Conservation (phyloP, 2,113 vertebrate genomes). For the Fregetta grallaria region DNA sequence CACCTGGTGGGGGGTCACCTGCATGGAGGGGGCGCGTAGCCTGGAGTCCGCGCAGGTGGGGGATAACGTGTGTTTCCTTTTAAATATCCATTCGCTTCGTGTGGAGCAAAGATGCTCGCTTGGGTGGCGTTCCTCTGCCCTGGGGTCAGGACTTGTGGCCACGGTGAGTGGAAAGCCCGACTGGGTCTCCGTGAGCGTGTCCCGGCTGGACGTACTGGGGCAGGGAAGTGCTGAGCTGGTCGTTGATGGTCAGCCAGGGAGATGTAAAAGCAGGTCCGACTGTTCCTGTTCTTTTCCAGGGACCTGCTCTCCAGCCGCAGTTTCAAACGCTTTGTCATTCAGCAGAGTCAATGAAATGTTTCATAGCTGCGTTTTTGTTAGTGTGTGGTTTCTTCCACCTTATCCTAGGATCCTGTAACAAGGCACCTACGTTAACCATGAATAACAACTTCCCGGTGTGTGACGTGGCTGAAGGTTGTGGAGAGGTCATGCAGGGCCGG, state of each 20-base stretch:
- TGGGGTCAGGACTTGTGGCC: fast-evolving
- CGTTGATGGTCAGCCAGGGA: fast-evolving
- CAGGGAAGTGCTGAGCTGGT: background rate
- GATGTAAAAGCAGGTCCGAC: fast-evolving
- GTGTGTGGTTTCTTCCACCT: background rate
- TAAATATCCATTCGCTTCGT: background rate
- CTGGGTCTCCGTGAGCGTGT: fast-evolving
- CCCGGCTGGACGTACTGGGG: fast-evolving
- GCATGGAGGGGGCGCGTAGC: fast-evolving
- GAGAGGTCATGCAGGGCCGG: fast-evolving
- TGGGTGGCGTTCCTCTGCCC: fast-evolving
- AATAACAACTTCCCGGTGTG: fast-evolving
- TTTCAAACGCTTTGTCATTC: background rate
- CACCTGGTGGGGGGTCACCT: fast-evolving
- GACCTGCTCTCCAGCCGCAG: background rate
- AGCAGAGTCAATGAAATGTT: background rate
- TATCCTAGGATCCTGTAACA: fast-evolving
- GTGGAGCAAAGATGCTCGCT: too few species aligned
- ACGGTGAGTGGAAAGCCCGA: too few species aligned
- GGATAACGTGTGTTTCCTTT: background rate
- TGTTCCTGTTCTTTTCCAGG: fast-evolving
- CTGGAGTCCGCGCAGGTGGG: fast-evolving
- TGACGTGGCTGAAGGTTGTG: fast-evolving
- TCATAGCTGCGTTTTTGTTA: fast-evolving
- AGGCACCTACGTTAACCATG: fast-evolving